phyloP scores from a whole-genome alignment of 2,888 invertebrate genomes.

The Eremobia ochroleuca region DNA sequence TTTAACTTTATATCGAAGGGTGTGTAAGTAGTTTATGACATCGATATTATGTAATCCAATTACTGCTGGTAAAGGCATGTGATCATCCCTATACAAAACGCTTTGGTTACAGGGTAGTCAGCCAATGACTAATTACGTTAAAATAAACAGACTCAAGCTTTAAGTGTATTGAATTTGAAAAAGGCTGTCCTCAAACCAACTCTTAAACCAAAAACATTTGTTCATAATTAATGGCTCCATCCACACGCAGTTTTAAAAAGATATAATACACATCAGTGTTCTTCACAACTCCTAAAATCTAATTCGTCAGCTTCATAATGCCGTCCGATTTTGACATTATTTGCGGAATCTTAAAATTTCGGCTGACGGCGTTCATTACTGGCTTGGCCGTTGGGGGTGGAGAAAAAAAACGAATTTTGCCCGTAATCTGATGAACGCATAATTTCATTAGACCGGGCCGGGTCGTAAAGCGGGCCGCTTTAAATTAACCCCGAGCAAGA shows the following conservation, averaged over 20 bases:
- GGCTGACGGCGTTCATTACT: slow-evolving; percentile 64
- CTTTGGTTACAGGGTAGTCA: background rate
- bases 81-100: background rate
- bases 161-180: background rate
- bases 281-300: background rate
- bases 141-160: background rate
- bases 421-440: slow-evolving; percentile 68
- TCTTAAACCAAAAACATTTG: background rate
- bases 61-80: background rate
- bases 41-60: background rate
- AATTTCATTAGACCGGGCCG: slow-evolving; percentile 66
- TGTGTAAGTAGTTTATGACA: background rate
- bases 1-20: slow-evolving; percentile 4
- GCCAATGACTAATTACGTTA: background rate
- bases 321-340: slow-evolving; percentile 36
- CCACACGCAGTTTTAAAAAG: background rate
- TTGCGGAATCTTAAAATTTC: slow-evolving; percentile 57
- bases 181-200: too few species aligned
- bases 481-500: slow-evolving; percentile 61
- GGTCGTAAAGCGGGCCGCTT: slow-evolving; percentile 59
- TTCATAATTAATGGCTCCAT: background rate
- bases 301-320: slow-evolving; percentile 1
- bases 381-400: slow-evolving; percentile 21
- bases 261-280: background rate
- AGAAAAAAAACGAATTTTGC: slow-evolving; percentile 57